Evolutionary conservation across 2,888 invertebrate species (phyloP), one percentile per base, ranked within the genome.

Genomic region (Fragum whitleyi): DNA sequence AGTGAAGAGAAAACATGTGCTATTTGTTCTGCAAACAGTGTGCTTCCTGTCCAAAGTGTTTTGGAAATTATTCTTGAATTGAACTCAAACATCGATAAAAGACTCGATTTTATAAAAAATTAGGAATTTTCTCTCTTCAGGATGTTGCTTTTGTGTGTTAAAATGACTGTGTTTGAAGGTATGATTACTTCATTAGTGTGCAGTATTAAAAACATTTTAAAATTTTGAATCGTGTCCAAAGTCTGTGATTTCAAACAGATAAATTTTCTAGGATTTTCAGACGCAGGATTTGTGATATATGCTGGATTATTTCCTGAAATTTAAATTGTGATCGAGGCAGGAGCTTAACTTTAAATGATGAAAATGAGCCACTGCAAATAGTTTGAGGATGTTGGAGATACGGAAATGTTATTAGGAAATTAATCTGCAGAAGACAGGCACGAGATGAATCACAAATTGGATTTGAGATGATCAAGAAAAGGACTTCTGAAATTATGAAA

Each of bases 1-100:
- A n/a, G 39, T 19, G n/a, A 32, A 42, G 42, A 21, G 23, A 65
- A 65, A 65, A 65, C 65, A 65, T 65, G 65, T 65, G 65, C 42
- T 65, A 23, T 21, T 42, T 14, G n/a, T 65, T 65, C 42, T 42
- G 39, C 42, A 65, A 65, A 65, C 65, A 65, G 65, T 32, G 42
- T 21, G 29, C 7, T 65, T 42, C 36, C 65, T 65, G 65, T 42
- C 5, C 19, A 39, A n/a, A 39, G 21, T 65, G 32, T 65, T 65
- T 36, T 0, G 7, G 26, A 42, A 36, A 65, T 65, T 65, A 21
- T 36, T 65, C 21, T 39, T 65, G 9, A 9, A 14, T 42, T 21
- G 5, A 42, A 65, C 23, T 1, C 6, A 9, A 42, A 2, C 16
- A n/a, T n/a, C 42, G 23, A 65, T 39, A 65, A 65, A 65, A 65